Percentiles rank a stretch among this genome's conserved stretches.
Evolutionary conservation across 1,140 invertebrate species (phyloP).

Genomic region (Bombus superbus): DNA sequence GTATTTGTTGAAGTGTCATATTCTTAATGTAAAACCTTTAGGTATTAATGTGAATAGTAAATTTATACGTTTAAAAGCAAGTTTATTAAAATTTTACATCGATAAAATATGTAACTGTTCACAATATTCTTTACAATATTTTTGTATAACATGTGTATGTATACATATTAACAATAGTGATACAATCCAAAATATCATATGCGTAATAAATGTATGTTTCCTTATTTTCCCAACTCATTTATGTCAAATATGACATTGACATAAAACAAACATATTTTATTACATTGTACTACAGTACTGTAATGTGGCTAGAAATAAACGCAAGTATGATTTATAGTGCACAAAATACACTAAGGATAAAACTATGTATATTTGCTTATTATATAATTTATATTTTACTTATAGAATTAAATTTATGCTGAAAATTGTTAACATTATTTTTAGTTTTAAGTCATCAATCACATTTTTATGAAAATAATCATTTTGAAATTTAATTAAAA

Average conservation of each 20-base stretch:
- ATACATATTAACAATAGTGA: conserved; percentile 35
- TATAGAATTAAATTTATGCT: conserved; percentile 29
- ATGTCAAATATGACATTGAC: conserved; percentile 8
- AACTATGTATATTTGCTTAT: conserved; percentile 22
- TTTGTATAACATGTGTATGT: conserved; percentile 24
- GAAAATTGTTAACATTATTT: conserved; percentile 1
- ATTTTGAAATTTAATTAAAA: not conserved
- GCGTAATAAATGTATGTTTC: conserved; percentile 4
- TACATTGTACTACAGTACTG: conserved; percentile 24
- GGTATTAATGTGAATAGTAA: not conserved
- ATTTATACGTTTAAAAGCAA: not conserved
- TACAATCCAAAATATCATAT: conserved; percentile 10
- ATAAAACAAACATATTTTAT: conserved; percentile 39
- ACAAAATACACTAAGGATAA: conserved; percentile 24
- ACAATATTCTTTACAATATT: conserved; percentile 1
- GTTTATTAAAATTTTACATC: conserved; percentile 48
- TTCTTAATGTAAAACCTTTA: not conserved
- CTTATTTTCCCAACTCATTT: conserved; percentile 8
- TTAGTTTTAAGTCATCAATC: not conserved
- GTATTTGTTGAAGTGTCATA: not conserved
- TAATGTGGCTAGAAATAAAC: not conserved
- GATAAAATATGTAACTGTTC: conserved; percentile 1
- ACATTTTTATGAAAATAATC: not conserved
- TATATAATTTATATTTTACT: conserved; percentile 11
- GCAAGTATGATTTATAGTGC: not conserved